Evolutionary conservation across 2,113 vertebrate genomes (phyloP), one percentile per base, ranked within the genome.

Genomic region (Prochilodus magdalenae): DNA sequence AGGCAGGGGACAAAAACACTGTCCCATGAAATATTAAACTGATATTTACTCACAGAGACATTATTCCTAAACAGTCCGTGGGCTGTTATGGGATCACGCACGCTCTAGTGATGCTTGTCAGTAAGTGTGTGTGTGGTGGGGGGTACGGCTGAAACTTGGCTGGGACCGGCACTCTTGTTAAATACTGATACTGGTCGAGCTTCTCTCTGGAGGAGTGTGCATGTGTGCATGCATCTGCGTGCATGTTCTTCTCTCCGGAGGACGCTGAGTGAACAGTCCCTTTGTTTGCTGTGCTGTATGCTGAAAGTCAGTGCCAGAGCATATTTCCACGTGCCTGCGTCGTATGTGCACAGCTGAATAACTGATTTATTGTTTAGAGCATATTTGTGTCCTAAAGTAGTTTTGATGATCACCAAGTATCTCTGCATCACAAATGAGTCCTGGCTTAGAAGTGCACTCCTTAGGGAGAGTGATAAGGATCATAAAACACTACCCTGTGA

Each of bases 1-100:
- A 36, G 7, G n/a, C n/a, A n/a, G n/a, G 7, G 7, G 36, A 36
- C 3, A 77, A 91, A 81, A 80, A 91, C 89, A 92, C 84, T 86
- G 83, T 47, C 83, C 40, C 33, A 93, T 94, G 86, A 94, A 94
- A 93, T 94, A 94, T 95, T 94, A 90, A 95, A 91, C 83, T 86
- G 84, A 86, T 93, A 90, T 94, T 94, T 93, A 93, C 92, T 84
- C 88, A 91, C 90, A 90, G 87, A 89, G 33, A 77, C 71, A 88
- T 79, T 15, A 79, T 86, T 76, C 85, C 63, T 85, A 85, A 88
- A 90, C 87, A 87, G 76, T 84, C 89, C 87, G 85, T 49, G 3
- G 90, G 85, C 73, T 80, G 81, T 22, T 47, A 72, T 67, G 83
- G 83, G 73, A 85, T 78, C 53, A 77, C 59, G 70, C 62, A 83